Conservation (phyloP, 2,797 vertebrate genomes). For the Etheostoma nigrum region DNA sequence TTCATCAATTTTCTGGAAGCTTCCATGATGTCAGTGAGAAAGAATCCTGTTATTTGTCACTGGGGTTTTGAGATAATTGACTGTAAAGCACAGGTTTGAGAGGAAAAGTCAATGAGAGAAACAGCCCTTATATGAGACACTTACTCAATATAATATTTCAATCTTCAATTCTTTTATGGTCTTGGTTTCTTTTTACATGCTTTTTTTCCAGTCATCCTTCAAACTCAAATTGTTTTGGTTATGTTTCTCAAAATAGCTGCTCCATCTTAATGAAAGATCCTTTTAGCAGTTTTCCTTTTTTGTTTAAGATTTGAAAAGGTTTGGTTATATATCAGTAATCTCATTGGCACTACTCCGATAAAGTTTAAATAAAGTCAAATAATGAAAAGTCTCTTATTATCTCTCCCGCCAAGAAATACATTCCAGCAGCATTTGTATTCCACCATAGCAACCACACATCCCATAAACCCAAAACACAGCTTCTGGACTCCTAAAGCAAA, state of each 20-base stretch:
- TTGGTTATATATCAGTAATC: not conserved
- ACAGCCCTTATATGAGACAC: slow-evolving; percentile 6
- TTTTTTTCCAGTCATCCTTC: slow-evolving; percentile 24
- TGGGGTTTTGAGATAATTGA: slow-evolving; percentile 15
- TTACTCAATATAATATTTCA: not conserved
- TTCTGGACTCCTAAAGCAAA: not conserved
- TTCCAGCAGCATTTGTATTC: slow-evolving; percentile 40
- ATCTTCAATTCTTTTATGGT: not conserved
- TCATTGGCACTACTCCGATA: not conserved
- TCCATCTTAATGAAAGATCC: not conserved
- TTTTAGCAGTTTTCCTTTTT: slow-evolving; percentile 20
- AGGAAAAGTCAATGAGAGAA: not conserved
- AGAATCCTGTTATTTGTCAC: slow-evolving; percentile 23
- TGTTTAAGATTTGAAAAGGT: slow-evolving; percentile 1
- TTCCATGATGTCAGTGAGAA: slow-evolving; percentile 74
- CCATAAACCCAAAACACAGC: slow-evolving; percentile 32
- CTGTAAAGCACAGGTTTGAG: slow-evolving; percentile 6
- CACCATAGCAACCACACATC: slow-evolving; percentile 49
- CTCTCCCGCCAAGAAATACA: slow-evolving; percentile 21
- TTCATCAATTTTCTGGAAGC: slow-evolving; percentile 43
- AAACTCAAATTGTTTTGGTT: slow-evolving; percentile 29
- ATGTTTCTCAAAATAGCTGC: slow-evolving; percentile 39
- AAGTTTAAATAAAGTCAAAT: slow-evolving; percentile 8
- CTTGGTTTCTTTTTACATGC: not conserved
- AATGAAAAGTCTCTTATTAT: slow-evolving; percentile 10